A percentile compares a stretch with the other conserved stretches of the same genome.
Conservation (phyloP, 2,888 invertebrate genomes). For the Magallana nippona region DNA sequence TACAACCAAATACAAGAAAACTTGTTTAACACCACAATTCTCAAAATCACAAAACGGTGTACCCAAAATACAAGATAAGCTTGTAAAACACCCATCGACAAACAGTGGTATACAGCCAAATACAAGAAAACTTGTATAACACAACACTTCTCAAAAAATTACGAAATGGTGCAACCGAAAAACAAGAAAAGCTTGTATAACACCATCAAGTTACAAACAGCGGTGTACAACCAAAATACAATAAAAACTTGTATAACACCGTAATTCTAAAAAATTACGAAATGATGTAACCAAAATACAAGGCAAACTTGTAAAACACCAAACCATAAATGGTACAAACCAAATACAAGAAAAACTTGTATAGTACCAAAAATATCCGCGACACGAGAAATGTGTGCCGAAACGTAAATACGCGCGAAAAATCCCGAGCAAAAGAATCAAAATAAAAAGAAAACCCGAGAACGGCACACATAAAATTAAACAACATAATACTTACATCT, state of each 20-base stretch:
- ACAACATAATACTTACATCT: background rate
- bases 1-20: background rate
- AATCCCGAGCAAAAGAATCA: background rate
- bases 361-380: background rate
- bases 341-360: background rate
- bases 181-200: background rate
- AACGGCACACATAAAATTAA: background rate
- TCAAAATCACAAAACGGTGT: constrained; percentile 8
- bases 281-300: background rate
- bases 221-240: background rate
- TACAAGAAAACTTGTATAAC: background rate
- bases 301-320: background rate
- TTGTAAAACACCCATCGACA: background rate
- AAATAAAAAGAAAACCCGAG: background rate
- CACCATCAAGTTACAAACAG: too few species aligned
- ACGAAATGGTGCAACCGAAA: background rate
- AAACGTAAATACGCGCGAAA: background rate
- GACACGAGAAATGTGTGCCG: background rate
- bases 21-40: background rate
- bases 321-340: too few species aligned
- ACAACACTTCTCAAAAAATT: background rate
- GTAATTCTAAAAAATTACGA: background rate
- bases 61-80: background rate
- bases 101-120: background rate
- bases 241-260: background rate